phyloP scores from a whole-genome alignment of 2,888 invertebrate genomes.

The Polyploca ridens region DNA sequence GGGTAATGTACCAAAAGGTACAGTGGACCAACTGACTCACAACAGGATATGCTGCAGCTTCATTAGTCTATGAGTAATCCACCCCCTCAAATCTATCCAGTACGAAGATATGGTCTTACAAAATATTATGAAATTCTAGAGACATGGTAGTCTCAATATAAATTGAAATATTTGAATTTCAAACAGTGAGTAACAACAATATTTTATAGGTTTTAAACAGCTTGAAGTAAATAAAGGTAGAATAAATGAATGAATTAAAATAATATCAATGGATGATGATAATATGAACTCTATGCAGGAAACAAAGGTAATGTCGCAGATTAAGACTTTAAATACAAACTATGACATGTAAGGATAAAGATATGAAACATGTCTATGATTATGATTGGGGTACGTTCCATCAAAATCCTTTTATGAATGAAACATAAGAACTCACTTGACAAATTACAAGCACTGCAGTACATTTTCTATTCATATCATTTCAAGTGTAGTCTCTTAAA shows the following conservation, averaged over 20 bases:
- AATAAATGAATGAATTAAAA: slow-evolving; percentile 1
- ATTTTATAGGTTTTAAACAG: slow-evolving; percentile 1
- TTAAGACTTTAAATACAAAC: too few relatives aligned
- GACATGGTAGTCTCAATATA: slow-evolving; percentile 14
- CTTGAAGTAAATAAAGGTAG: background rate
- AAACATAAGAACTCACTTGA: background rate
- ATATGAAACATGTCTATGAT: background rate
- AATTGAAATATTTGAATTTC: slow-evolving; percentile 4
- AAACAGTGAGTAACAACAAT: background rate
- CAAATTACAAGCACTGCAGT: background rate
- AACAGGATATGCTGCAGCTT: slow-evolving; percentile 48
- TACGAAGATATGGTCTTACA: slow-evolving; percentile 30
- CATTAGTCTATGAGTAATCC: slow-evolving; percentile 58
- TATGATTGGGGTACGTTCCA: background rate
- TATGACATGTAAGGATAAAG: background rate
- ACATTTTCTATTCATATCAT: background rate
- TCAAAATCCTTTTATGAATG: background rate
- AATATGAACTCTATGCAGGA: background rate
- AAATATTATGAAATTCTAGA: slow-evolving; percentile 29
- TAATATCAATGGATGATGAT: background rate
- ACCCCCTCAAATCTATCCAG: slow-evolving; percentile 42
- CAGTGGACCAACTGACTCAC: slow-evolving; percentile 49
- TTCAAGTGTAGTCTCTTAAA: background rate
- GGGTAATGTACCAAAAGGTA: slow-evolving; percentile 46
- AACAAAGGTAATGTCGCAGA: background rate